Evolutionary conservation across 2,797 vertebrate genomes (phyloP), one percentile per base, ranked within the genome.

Genomic region (Acanthiza pusilla): DNA sequence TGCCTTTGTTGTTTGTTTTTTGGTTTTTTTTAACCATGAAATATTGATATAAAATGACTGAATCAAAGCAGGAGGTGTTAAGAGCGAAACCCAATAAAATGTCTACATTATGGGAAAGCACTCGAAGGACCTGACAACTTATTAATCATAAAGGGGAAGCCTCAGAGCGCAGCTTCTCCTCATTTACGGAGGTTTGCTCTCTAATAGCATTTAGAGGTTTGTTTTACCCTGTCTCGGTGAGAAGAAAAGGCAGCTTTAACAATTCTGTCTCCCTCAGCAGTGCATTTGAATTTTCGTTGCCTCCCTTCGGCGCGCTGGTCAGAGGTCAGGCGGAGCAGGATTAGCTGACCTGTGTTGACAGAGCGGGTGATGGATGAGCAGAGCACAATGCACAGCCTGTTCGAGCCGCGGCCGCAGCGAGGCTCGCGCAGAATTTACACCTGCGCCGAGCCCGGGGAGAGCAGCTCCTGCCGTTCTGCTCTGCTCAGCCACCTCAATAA

Each of bases 281-380:
- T 32, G 65, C 91, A 96, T 97, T 90, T 91, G 83, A 97, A 93
- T 96, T 93, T 86, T 86, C 40, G 79, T 93, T 95, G 93, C 80
- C 67, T 96, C 70, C 93, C 85, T 97, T 93, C 11, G 10, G 76
- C 32, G 20, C 22, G 73, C 68, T 76, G 96, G 96, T 94, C 94
- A 86, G 94, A 97, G 97, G 96, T 97, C 96, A 72, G 6, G 6
- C 81, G 80, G 97, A 96, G 89, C 95, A 94, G 94, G 95, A 97
- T 96, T 96, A 91, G 66, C 81, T 97, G 97, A 97, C 97, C 97
- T 92, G 78, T 57, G 94, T 78, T 98, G 97, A 97, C 97, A 97
- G 97, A 81, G 85, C 7, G 34, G 76, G 96, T 98, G 97, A 98
- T 97, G 97, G 97, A 97, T 97, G 97, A 96, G 92, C 68, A 12